Evolutionary conservation across 2,888 invertebrate species (phyloP), one percentile per base, ranked within the genome.

Genomic region (Oscheius sp.): DNA sequence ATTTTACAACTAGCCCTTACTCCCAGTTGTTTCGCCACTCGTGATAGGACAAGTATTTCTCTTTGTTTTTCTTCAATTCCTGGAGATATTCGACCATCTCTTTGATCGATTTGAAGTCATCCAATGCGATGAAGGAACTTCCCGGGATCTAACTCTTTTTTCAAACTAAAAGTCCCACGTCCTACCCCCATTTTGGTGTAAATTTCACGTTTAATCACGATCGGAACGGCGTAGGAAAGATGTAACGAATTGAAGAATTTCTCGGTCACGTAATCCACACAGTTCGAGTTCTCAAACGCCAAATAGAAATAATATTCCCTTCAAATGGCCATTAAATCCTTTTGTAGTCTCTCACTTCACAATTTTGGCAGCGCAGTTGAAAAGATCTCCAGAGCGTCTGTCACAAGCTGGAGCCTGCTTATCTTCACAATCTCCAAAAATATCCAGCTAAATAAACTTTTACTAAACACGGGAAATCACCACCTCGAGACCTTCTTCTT

Each of bases 101-200:
- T 1, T 71, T 34, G 1, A 72, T 64, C 4, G 65, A 69, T 1
- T 10, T 23, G 34, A 71, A 79, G 55, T 79, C 78, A 23, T 72
- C 72, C 0, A 79, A 33, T 10, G 78, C 76, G 33, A 79, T 72
- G 66, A 74, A 79, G 27, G 78, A 70, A 0, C 63, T 63, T 23
- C 69, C 66, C 3, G 78, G 78, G 33, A 72, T 61, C 77, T 77
- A 65, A 23, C n/a, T n/a, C n/a, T n/a, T n/a, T n/a, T n/a, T n/a
- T n/a, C n/a, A n/a, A n/a, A n/a, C n/a, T n/a, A n/a, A n/a, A n/a
- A n/a, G n/a, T n/a, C n/a, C n/a, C n/a, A n/a, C n/a, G n/a, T n/a
- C 65, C 50, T 10, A 65, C 65, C 17, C 76, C 76, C 8, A 74
- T 39, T 31, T 69, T 65, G 46, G 68, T 61, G 63, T 73, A 73